These are phyloP conservation scores for Danaus melanippus DNA, from an alignment of 1,140 invertebrate species.

Conservation along the genomic window DNA sequence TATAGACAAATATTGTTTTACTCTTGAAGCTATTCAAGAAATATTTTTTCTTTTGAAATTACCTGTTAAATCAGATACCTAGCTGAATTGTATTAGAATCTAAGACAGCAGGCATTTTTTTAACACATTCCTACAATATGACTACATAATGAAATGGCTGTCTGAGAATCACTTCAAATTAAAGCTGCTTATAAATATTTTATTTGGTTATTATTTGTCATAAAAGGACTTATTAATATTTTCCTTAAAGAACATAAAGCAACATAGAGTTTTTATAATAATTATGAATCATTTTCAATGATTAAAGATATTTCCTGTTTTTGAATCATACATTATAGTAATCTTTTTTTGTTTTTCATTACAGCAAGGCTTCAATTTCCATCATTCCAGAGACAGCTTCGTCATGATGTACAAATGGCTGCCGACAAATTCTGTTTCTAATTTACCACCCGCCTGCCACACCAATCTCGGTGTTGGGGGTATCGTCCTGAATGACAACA, in stretches of 20 bases:
- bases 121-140: too few relatives aligned
- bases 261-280: too few relatives aligned
- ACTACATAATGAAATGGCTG: too few relatives aligned
- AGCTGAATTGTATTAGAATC: too few relatives aligned
- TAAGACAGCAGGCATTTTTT: too few relatives aligned
- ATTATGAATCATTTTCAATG: too few relatives aligned
- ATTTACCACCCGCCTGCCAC: conserved; percentile 87
- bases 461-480: conserved; percentile 90
- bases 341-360: conserved; percentile 22
- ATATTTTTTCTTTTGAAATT: conserved; percentile 7
- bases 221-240: too few relatives aligned
- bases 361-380: conserved; percentile 87
- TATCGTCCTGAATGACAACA: conserved; percentile 85
- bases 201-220: too few relatives aligned
- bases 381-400: conserved; percentile 85
- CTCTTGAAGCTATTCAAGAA: background rate
- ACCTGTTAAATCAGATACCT: background rate
- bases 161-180: too few relatives aligned
- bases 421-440: conserved; percentile 69
- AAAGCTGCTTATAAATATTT: too few relatives aligned
- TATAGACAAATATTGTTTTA: conserved; percentile 5
- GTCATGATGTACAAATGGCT: conserved; percentile 89
- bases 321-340: background rate
- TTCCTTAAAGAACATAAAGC: too few relatives aligned
- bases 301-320: background rate